Evolutionary conservation across 1,140 invertebrate species (phyloP).

Genomic region (Delia radicum): DNA sequence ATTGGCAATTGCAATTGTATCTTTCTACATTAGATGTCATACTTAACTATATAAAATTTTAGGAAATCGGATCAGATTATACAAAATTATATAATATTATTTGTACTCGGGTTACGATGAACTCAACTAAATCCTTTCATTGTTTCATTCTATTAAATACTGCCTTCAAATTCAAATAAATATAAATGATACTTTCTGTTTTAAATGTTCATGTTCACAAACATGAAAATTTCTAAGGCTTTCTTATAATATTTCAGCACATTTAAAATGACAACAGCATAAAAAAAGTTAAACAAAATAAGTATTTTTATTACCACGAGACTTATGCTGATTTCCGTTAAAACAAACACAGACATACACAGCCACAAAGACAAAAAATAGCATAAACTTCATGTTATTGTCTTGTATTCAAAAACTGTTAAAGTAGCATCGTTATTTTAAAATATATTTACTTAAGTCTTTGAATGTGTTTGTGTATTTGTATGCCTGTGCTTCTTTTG

Average conservation of each 20-base stretch:
- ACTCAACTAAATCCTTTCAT: too few species aligned
- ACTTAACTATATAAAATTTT: too few species aligned
- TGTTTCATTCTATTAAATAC: too few species aligned
- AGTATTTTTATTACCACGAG: slow-evolving; percentile 2
- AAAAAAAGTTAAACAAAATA: neutral
- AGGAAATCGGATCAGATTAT: too few species aligned
- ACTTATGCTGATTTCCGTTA: slow-evolving; percentile 20
- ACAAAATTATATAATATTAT: too few species aligned
- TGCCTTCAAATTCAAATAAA: too few species aligned
- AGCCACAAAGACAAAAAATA: neutral
- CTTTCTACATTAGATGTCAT: too few species aligned
- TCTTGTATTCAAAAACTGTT: neutral
- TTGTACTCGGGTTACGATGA: too few species aligned
- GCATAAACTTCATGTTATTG: neutral
- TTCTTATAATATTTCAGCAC: neutral
- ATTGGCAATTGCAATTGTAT: too few species aligned
- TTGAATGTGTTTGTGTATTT: neutral
- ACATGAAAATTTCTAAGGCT: neutral
- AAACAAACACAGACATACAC: slow-evolving; percentile 10
- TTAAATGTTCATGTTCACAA: neutral
- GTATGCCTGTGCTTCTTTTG: neutral
- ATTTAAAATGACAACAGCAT: neutral
- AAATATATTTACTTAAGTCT: neutral
- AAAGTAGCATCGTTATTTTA: slow-evolving; percentile 16
- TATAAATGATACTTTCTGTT: too few species aligned